Conservation (phyloP, 1,140 invertebrate genomes). For the Scaptomyza montana region DNA sequence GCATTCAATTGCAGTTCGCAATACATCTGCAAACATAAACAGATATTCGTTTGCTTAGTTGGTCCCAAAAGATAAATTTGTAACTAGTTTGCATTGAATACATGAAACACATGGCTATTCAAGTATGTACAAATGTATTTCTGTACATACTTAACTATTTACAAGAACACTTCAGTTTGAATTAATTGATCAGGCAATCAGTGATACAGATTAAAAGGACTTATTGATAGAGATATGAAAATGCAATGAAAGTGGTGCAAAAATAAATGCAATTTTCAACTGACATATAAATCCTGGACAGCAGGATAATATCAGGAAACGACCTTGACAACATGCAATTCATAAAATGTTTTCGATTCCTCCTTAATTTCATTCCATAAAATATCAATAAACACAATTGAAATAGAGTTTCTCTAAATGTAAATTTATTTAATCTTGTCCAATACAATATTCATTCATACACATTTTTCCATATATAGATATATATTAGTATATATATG, state of each 20-base stretch:
- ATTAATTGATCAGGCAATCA: not conserved
- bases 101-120: not conserved
- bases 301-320: too few species aligned
- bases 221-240: not conserved
- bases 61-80: slow-evolving; percentile 51
- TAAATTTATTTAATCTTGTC: slow-evolving; percentile 74
- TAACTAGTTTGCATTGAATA: not conserved
- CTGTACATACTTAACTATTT: not conserved
- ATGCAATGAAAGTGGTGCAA: too few species aligned
- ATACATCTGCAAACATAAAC: slow-evolving; percentile 1
- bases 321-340: too few species aligned
- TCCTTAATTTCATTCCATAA: too few species aligned
- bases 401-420: slow-evolving; percentile 71
- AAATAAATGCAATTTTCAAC: too few species aligned
- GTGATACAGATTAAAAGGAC: slow-evolving; percentile 1
- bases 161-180: not conserved
- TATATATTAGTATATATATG: slow-evolving; percentile 30
- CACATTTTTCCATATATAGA: slow-evolving; percentile 66
- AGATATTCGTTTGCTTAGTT: slow-evolving; percentile 26
- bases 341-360: too few species aligned
- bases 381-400: not conserved
- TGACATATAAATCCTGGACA: too few species aligned
- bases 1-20: slow-evolving; percentile 15
- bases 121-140: not conserved
- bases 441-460: slow-evolving; percentile 65